These are phyloP conservation scores for Poecilus cupreus DNA, from an alignment of 2,888 invertebrate genomes.

Conservation along the genomic window DNA sequence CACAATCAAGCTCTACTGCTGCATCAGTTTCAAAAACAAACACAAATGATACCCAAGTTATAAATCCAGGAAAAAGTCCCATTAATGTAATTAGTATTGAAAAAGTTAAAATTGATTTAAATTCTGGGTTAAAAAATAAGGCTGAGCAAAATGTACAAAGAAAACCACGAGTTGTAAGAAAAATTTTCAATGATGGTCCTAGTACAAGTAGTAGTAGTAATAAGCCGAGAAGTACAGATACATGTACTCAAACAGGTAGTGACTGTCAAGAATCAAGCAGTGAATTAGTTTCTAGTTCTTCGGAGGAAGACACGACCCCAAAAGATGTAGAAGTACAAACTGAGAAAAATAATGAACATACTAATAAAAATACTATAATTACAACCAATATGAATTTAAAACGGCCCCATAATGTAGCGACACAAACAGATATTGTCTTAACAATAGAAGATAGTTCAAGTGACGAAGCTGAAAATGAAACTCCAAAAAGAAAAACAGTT, in stretches of 20 bases:
- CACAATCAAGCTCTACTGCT: background rate
- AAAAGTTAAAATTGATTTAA: background rate
- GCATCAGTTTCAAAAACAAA: background rate
- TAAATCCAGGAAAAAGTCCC: background rate
- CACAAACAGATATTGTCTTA: background rate
- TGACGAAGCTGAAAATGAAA: background rate
- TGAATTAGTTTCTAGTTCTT: background rate
- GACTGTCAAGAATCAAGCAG: background rate
- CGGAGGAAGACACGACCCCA: background rate
- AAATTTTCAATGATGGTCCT: background rate
- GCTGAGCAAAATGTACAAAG: background rate
- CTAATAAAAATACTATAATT: background rate
- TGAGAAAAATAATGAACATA: background rate
- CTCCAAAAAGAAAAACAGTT: background rate
- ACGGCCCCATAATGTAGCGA: background rate
- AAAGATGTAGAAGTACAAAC: background rate
- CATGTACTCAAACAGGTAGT: background rate
- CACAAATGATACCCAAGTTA: background rate
- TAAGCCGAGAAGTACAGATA: too few relatives aligned
- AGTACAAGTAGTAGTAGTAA: background rate
- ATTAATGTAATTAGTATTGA: slow-evolving; percentile 4
- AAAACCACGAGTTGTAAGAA: background rate
- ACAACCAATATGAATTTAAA: background rate
- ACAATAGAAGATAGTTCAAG: background rate
- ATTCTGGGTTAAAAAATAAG: background rate